Evolutionary conservation across 2,113 vertebrate genomes (phyloP).

Genomic region (Puffinus mauretanicus): DNA sequence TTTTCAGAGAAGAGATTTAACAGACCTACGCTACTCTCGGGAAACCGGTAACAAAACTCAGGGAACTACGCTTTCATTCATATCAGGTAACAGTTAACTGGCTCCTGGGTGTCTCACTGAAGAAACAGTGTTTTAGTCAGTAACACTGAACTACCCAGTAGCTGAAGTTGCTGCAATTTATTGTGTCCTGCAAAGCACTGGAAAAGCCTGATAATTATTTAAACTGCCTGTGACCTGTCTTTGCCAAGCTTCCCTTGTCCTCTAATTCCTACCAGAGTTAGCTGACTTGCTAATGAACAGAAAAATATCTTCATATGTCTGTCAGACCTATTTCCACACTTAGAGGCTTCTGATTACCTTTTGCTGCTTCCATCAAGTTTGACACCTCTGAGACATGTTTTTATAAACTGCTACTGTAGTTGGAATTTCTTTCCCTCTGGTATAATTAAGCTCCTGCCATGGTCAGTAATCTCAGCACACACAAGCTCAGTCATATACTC

Average conservation of each 20-base stretch:
- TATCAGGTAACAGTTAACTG: background rate
- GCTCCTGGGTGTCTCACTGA: background rate
- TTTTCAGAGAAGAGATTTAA: background rate
- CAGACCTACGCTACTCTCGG: background rate
- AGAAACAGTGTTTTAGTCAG: background rate
- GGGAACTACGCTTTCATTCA: background rate
- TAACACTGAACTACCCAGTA: background rate
- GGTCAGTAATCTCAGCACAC: background rate
- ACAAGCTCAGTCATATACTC: background rate
- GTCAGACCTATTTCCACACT: background rate
- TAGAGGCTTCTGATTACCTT: background rate
- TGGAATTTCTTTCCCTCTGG: background rate
- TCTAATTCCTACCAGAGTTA: background rate
- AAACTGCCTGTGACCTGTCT: background rate
- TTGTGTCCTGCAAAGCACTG: background rate
- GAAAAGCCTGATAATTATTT: background rate
- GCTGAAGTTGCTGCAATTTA: background rate
- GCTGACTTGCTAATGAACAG: background rate
- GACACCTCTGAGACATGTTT: background rate
- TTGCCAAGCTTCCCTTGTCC: background rate
- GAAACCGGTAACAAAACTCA: background rate
- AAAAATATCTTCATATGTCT: background rate
- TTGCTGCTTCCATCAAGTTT: background rate
- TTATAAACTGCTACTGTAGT: background rate
- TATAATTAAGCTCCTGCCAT: background rate